phyloP scores from a whole-genome alignment of 2,888 invertebrate genomes.

The Antheraea assamensis region DNA sequence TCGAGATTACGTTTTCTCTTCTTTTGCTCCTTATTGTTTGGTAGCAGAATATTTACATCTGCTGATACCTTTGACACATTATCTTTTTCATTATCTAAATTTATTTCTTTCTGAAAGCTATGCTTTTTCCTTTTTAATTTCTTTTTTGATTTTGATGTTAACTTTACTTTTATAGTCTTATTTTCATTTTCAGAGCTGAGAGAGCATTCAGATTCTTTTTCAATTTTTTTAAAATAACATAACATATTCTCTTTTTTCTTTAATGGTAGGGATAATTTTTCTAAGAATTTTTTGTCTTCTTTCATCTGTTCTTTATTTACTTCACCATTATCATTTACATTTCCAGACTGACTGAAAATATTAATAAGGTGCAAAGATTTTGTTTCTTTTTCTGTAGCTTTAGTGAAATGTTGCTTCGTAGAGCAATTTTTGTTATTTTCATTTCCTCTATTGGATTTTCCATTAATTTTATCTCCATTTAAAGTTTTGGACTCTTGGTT shows the following conservation, averaged over 20 bases:
- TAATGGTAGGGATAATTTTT: slow-evolving; percentile 81
- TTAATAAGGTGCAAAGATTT: slow-evolving; percentile 53
- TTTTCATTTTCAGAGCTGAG: slow-evolving; percentile 44
- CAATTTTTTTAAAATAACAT: slow-evolving; percentile 81
- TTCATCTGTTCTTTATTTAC: slow-evolving; percentile 42
- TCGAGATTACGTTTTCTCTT: slow-evolving; percentile 30
- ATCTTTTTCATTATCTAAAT: slow-evolving; percentile 26
- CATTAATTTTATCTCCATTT: slow-evolving; percentile 27
- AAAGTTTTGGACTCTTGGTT: slow-evolving; percentile 45
- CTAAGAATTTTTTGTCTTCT: slow-evolving; percentile 74
- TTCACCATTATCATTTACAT: slow-evolving; percentile 33
- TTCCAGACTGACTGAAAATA: slow-evolving; percentile 49
- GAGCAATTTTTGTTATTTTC: slow-evolving; percentile 27
- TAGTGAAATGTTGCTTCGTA: slow-evolving; percentile 18
- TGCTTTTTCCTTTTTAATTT: slow-evolving; percentile 49
- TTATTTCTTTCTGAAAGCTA: slow-evolving; percentile 24
- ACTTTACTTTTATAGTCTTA: slow-evolving; percentile 62
- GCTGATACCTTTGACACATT: slow-evolving; percentile 10
- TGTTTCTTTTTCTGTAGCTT: slow-evolving; percentile 31
- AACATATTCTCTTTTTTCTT: slow-evolving; percentile 83
- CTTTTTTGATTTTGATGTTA: slow-evolving; percentile 55
- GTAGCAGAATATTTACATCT: background rate
- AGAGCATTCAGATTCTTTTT: slow-evolving; percentile 50
- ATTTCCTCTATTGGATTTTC: slow-evolving; percentile 22
- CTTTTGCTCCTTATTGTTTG: slow-evolving; percentile 1